Evolutionary conservation across 2,113 vertebrate species (phyloP), one percentile per base, ranked within the genome.

Genomic region (Cheilinus undulatus): DNA sequence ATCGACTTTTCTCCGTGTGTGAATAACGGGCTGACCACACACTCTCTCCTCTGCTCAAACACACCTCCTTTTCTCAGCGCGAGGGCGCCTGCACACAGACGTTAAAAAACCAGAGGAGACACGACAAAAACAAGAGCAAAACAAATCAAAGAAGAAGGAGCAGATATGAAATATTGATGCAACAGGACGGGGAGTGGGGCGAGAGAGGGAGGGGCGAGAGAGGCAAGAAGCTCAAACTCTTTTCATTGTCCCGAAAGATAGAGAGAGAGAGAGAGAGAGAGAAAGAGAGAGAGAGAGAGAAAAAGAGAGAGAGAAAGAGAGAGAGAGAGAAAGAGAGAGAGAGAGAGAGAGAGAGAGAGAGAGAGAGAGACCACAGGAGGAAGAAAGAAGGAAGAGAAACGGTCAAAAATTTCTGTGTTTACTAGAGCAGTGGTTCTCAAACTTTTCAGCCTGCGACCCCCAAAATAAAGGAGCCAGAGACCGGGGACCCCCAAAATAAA

Each of bases 151-250:
- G 20, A 40, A 61, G 46, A 54, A 66, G 20, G n/a, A 73, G 34
- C 53, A 68, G 42, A 62, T 65, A 52, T 81, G 19, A 81, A 82
- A 76, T 84, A 82, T 76, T 86, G 67, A 84, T 84, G 74, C 20
- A 69, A 59, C 27, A 59, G 54, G 23, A 46, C 12, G 23, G 20
- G 23, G 23, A 26, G 48, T 8, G 8, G 54, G 30, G 67, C 56
- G 4, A 63, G 30, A 23, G 51, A 4, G 17, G 17, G 40, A 43
- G 40, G 32, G 69, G 48, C 36, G 80, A 73, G 38, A 54, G 62
- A 52, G 61, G 63, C 7, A 50, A 19, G 38, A 23, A 26, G 43
- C 69, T 65, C 23, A 9, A 22, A 58, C 27, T 48, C 7, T 56
- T 50, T 43, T 51, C 40, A 17, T 23, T 45, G 40, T 74, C 32